phyloP scores from a whole-genome alignment of 2,797 vertebrate genomes.

The Ambastaia sidthimunki region DNA sequence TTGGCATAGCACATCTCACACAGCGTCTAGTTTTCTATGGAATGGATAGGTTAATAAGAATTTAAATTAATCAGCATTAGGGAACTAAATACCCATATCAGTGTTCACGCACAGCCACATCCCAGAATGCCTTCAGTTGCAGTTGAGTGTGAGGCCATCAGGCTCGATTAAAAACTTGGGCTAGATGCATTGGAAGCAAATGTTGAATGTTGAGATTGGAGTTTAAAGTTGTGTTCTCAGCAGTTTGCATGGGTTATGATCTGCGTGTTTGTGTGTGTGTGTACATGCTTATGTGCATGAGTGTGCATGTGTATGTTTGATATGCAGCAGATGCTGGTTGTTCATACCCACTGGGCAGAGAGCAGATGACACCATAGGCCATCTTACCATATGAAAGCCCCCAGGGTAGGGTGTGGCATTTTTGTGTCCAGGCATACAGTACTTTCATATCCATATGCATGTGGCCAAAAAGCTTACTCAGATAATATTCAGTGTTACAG shows the following conservation, averaged over 20 bases:
- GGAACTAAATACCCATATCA: not conserved
- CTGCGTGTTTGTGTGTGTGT: slow-evolving; percentile 23
- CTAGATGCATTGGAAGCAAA: slow-evolving; percentile 21
- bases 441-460: slow-evolving; percentile 28
- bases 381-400: slow-evolving; percentile 48
- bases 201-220: slow-evolving; percentile 24
- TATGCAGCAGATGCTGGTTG: slow-evolving; percentile 68
- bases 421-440: slow-evolving; percentile 11
- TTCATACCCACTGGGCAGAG: slow-evolving; percentile 60
- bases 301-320: slow-evolving; percentile 36
- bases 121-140: not conserved
- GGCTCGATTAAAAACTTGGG: not conserved
- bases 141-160: not conserved
- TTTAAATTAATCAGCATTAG: not conserved
- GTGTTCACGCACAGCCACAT: not conserved
- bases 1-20: not conserved
- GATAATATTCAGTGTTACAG: no score
- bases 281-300: slow-evolving; percentile 26
- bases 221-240: slow-evolving; percentile 18
- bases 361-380: slow-evolving; percentile 55
- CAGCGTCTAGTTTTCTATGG: not conserved
- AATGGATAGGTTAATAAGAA: not conserved
- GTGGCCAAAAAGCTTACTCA: slow-evolving; percentile 36
- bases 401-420: slow-evolving; percentile 53
- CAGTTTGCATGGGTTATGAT: not conserved